Percentiles rank a stretch among this genome's conserved stretches.
phyloP scores from a whole-genome alignment of 2,888 invertebrate genomes.

The Drosophila pseudotakahashii region DNA sequence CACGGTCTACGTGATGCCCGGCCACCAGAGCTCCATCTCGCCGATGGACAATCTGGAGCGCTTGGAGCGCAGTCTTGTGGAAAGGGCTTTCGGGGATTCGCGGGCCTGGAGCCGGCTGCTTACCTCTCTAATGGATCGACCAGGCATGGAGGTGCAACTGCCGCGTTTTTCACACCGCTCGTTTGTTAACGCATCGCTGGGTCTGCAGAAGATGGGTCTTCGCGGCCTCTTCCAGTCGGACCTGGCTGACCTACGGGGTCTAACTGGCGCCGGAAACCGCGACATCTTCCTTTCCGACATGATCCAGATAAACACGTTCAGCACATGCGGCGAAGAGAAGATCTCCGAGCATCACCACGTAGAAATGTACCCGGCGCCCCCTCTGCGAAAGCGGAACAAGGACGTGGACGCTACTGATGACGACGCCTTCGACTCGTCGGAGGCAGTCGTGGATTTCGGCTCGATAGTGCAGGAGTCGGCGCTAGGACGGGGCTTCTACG shows the following conservation, averaged over 20 bases:
- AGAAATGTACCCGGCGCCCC: slow-evolving; percentile 91
- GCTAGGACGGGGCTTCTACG: slow-evolving; percentile 88
- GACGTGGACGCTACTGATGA: slow-evolving; percentile 78
- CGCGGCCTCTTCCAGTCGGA: slow-evolving; percentile 91
- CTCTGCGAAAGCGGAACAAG: slow-evolving; percentile 85
- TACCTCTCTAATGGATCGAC: slow-evolving; percentile 89
- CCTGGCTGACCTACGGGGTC: slow-evolving; percentile 92
- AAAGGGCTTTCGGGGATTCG: slow-evolving; percentile 87
- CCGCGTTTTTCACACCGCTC: slow-evolving; percentile 94
- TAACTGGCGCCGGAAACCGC: slow-evolving; percentile 90
- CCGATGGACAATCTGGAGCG: slow-evolving; percentile 91
- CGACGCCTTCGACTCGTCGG: slow-evolving; percentile 78
- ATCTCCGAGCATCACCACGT: slow-evolving; percentile 91
- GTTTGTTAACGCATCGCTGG: slow-evolving; percentile 91
- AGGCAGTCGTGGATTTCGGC: slow-evolving; percentile 81
- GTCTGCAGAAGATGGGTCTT: slow-evolving; percentile 92
- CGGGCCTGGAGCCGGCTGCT: slow-evolving; percentile 90
- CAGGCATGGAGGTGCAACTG: slow-evolving; percentile 92
- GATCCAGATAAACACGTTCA: slow-evolving; percentile 92
- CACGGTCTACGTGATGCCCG: slow-evolving; percentile 93
- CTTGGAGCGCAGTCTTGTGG: slow-evolving; percentile 89
- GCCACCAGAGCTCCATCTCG: slow-evolving; percentile 92
- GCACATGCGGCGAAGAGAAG: slow-evolving; percentile 91
- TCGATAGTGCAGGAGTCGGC: slow-evolving; percentile 86
- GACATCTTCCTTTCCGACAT: slow-evolving; percentile 93